Evolutionary conservation across 2,888 invertebrate species (phyloP), one percentile per base, ranked within the genome.

Genomic region (Hoplodrina ambigua): DNA sequence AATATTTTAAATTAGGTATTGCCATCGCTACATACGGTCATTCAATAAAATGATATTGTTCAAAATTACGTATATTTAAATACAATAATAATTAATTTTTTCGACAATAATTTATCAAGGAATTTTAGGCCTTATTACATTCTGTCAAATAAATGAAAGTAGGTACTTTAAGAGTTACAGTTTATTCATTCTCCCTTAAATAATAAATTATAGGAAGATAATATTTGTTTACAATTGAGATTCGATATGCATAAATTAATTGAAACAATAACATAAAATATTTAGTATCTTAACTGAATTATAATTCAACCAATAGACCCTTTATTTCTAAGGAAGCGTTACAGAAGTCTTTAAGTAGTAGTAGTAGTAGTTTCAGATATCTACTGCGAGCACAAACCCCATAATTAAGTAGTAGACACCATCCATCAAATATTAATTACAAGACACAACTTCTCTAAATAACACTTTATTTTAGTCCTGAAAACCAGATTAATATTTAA

Each of bases 1-100:
- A 71, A 78, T 67, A 46, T 46, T 46, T 44, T 44, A 44, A 15
- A 46, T 46, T 46, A 46, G 46, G 46, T 46, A 83, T 83, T 83
- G 83, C 82, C 78, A 76, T 75, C 69, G 62, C 63, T 58, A 73
- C 20, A 65, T 62, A 62, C 62, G 58, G 63, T 75, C 58, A 46
- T 54, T 62, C 41, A 64, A 55, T 60, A 46, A 75, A 61, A 59
- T 10, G 50, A 65, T 53, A 63, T 69, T 66, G 20, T 52, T 71
- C 8, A 52, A 33, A 58, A 62, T 69, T 69, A 65, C 68, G 58
- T 72, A 77, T 69, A 77, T 69, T 60, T 37, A 0, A 62, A 62
- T 52, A 37, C 25, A 55, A 41, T 58, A 19, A n/a, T 55, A 30
- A n/a, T 25, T 49, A 19, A 19, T 30, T 49, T 30, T 4, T 46